Evolutionary conservation across 2,888 invertebrate species (phyloP), one percentile per base, ranked within the genome.

Genomic region (Liposcelis brunnea): DNA sequence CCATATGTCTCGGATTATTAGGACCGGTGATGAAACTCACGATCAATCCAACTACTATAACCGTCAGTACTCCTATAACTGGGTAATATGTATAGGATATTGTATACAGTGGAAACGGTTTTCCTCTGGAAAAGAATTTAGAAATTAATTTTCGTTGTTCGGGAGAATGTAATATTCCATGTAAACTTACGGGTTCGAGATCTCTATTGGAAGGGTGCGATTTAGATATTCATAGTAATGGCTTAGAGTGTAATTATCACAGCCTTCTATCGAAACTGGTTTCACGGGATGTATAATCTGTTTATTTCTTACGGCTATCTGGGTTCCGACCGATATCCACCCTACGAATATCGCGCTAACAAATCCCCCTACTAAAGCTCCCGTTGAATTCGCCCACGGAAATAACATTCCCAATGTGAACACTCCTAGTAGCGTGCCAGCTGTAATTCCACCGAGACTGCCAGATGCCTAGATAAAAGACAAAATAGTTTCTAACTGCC

Each of bases 41-140:
- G 19, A 75, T 54, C 14, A 77, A 59, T 1, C 83, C 84, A 5
- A 80, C 67, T 2, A 69, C 47, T 37, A 81, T 67, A 11, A 76
- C 75, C 1, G 75, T 74, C 1, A 72, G 52, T 56, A 77, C 73
- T 5, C 83, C 83, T n/a, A 81, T 67, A 49, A 76, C 65, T 1
- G 80, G 79, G 61, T 82, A 84, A 66, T 81, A 83, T 60, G 82
- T 69, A 61, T 83, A 85, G 10, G 82, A 82, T 56, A 83, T 59
- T 52, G 74, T 66, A 59, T 78, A 83, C 47, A 81, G 57, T 54
- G 72, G 65, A 58, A 77, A 77, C n/a, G n/a, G n/a, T n/a, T n/a
- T n/a, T n/a, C n/a, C n/a, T n/a, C n/a, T n/a, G n/a, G n/a, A n/a
- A n/a, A n/a, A n/a, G n/a, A n/a, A n/a, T n/a, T n/a, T n/a, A n/a